phyloP scores from a whole-genome alignment of 1,140 invertebrate species.

The Formica selysi region DNA sequence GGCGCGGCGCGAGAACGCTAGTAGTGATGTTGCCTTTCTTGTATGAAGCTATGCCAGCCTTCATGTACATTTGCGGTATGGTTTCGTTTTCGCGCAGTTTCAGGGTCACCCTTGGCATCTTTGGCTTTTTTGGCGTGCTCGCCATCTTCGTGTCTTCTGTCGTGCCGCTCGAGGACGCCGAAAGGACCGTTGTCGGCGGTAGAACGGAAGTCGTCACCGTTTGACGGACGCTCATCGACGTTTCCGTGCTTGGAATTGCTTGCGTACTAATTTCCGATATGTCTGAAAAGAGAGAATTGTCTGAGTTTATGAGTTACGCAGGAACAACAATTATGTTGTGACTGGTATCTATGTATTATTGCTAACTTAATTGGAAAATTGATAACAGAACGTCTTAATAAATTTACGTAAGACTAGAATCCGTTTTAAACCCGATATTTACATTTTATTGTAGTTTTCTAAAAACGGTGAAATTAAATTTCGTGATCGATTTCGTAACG shows the following conservation, averaged over 20 bases:
- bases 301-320: background rate
- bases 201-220: constrained; percentile 24
- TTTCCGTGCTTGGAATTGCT: constrained; percentile 47
- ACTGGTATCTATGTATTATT: background rate
- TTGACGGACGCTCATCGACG: constrained; percentile 41
- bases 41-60: constrained; percentile 81
- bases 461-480: constrained; percentile 25
- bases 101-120: constrained; percentile 79
- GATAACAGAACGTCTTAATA: background rate
- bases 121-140: constrained; percentile 69
- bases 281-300: constrained; percentile 22
- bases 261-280: constrained; percentile 45
- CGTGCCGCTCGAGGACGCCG: constrained; percentile 32
- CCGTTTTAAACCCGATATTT: constrained; percentile 8
- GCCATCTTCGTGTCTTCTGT: constrained; percentile 45
- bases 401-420: constrained; percentile 12
- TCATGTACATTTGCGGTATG: constrained; percentile 82
- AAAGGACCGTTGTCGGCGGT: background rate
- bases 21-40: constrained; percentile 83
- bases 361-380: background rate
- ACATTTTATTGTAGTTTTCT: background rate
- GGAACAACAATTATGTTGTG: background rate
- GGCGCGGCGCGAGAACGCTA: constrained; percentile 79
- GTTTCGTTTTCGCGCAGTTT: constrained; percentile 82
- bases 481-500: background rate